Evolutionary conservation across 2,888 invertebrate genomes (phyloP).

Genomic region (Boloria selene): DNA sequence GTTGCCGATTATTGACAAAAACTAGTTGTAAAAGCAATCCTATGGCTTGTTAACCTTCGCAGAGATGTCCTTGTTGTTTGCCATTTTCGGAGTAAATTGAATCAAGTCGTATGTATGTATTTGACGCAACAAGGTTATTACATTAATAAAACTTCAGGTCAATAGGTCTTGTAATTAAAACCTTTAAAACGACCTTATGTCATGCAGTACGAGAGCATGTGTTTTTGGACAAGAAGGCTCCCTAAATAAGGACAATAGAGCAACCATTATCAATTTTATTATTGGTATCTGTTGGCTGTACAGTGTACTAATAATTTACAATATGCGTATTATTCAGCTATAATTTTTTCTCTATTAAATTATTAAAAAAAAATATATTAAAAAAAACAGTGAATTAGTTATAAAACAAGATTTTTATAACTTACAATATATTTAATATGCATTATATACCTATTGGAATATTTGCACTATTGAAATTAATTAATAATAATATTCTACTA

Average conservation of each 20-base stretch:
- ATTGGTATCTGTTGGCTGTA: no score
- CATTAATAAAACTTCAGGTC: slow-evolving; percentile 43
- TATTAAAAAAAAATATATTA: no score
- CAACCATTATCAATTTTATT: not conserved
- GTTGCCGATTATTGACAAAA: slow-evolving; percentile 34
- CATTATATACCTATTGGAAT: no score
- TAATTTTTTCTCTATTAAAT: no score
- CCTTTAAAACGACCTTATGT: slow-evolving; percentile 17
- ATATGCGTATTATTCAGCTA: not conserved
- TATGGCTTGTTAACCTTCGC: slow-evolving; percentile 41
- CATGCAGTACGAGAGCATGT: slow-evolving; percentile 7
- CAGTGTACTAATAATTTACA: not conserved
- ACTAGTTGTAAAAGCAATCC: slow-evolving; percentile 40
- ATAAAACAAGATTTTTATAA: no score
- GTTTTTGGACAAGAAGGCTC: slow-evolving; percentile 12
- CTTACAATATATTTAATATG: no score
- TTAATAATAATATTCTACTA: no score
- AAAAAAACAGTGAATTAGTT: no score
- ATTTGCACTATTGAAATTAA: no score
- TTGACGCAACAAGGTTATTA: slow-evolving; percentile 44
- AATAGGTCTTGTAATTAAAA: slow-evolving; percentile 40
- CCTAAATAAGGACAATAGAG: not conserved
- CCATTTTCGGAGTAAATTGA: slow-evolving; percentile 43
- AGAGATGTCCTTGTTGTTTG: slow-evolving; percentile 42
- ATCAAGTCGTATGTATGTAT: slow-evolving; percentile 41